phyloP scores from a whole-genome alignment of 23 tunicate species.

The Halocynthia aurantium region DNA sequence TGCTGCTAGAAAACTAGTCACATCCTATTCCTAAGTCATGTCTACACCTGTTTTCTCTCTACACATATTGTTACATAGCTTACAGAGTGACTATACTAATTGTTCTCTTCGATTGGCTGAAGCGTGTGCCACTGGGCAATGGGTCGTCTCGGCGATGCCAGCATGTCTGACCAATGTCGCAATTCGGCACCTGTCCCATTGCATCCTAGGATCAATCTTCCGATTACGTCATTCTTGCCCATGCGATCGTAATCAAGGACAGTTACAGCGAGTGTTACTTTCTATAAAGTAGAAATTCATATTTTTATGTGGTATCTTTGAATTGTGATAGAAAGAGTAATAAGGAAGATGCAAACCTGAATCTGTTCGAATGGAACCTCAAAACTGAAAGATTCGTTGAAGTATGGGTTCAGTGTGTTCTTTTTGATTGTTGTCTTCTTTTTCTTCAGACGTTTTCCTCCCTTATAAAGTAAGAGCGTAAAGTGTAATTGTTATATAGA shows the following conservation, averaged over 20 bases:
- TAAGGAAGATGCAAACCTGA: slow-evolving; percentile 42
- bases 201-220: slow-evolving; percentile 80
- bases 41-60: no score
- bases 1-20: no score
- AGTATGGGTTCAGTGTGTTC: slow-evolving; percentile 96
- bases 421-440: slow-evolving; percentile 98
- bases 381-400: slow-evolving; percentile 96
- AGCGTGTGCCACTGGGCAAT: slow-evolving; percentile 99
- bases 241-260: slow-evolving; percentile 99
- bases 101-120: slow-evolving; percentile 56
- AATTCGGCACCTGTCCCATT: slow-evolving; percentile 94
- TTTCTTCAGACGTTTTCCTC: slow-evolving; percentile 91
- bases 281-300: slow-evolving; percentile 35
- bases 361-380: slow-evolving; percentile 99
- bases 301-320: neutral
- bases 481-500: no score
- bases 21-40: no score
- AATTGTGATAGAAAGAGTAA: neutral
- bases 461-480: slow-evolving; percentile 22
- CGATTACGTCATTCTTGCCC: slow-evolving; percentile 99
- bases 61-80: no score
- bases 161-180: slow-evolving; percentile 99
- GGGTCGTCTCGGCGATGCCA: slow-evolving; percentile 97
- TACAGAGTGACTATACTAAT: neutral
- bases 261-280: slow-evolving; percentile 87